A percentile compares a stretch with the other conserved stretches of the same genome.
These are phyloP conservation scores for Ptilonorhynchus violaceus DNA, from an alignment of 2,113 vertebrate genomes.

Conservation along the genomic window DNA sequence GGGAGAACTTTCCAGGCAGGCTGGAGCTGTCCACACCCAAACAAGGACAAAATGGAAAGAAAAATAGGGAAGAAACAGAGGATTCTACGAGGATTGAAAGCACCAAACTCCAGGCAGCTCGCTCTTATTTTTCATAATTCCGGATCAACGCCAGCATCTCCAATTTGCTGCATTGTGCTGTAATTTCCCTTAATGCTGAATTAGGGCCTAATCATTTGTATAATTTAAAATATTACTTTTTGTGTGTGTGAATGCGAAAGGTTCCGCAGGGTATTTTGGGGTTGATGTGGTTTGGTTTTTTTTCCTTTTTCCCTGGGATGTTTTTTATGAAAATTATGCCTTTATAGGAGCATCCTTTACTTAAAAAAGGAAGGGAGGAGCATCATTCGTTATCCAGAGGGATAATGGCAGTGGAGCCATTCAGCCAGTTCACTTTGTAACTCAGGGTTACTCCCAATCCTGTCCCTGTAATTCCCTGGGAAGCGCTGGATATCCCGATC, in stretches of 20 bases:
- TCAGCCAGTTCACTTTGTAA: slow-evolving; percentile 23
- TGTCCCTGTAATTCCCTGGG: background rate
- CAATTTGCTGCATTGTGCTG: background rate
- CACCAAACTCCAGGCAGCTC: background rate
- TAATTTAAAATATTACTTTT: slow-evolving; percentile 41
- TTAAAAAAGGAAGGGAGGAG: background rate
- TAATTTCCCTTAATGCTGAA: slow-evolving; percentile 5
- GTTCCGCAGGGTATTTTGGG: background rate
- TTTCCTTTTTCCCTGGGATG: background rate
- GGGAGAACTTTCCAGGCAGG: background rate
- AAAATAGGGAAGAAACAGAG: background rate
- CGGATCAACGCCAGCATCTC: background rate
- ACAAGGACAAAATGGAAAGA: background rate
- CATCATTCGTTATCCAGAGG: background rate
- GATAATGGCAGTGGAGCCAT: background rate
- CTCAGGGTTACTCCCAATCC: background rate
- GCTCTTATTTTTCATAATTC: background rate
- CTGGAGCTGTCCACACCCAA: background rate
- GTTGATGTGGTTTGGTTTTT: too few relatives aligned
- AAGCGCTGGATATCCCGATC: background rate
- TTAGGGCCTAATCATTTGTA: slow-evolving; percentile 13
- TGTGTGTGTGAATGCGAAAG: background rate
- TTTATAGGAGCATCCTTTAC: background rate
- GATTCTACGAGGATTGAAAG: background rate
- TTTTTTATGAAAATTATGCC: slow-evolving; percentile 5